Percentiles rank a stretch among this genome's conserved stretches.
Evolutionary conservation across 2,113 vertebrate species (phyloP).

Genomic region (Oreochromis aureus): DNA sequence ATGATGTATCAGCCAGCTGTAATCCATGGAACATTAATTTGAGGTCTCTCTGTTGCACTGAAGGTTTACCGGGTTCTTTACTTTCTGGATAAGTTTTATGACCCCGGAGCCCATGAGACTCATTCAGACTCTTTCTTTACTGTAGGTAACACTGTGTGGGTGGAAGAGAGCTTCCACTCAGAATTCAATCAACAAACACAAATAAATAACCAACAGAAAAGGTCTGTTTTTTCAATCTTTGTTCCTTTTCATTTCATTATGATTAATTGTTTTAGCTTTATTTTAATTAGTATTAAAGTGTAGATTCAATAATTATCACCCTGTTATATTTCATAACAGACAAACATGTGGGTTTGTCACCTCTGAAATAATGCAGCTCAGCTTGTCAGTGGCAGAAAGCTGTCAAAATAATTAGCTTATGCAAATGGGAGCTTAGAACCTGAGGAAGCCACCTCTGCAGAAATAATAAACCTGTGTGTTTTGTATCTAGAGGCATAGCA

Average conservation of each 20-base stretch:
- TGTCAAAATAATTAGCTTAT: slow-evolving; percentile 53
- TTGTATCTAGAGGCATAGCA: not conserved
- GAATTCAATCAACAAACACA: not conserved
- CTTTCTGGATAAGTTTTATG: slow-evolving; percentile 23
- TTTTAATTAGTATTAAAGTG: not conserved
- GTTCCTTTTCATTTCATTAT: not conserved
- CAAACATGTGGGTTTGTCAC: not conserved
- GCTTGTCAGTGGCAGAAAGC: not conserved
- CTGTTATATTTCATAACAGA: not conserved
- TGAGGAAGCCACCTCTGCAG: not conserved
- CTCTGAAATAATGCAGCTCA: slow-evolving; percentile 10
- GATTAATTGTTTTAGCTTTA: not conserved
- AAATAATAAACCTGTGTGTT: slow-evolving; percentile 16
- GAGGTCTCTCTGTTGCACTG: not conserved
- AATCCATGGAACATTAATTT: slow-evolving; percentile 11
- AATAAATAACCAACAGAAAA: not conserved
- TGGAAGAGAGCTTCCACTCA: not conserved
- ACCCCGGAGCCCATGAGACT: not conserved
- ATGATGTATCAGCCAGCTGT: not conserved
- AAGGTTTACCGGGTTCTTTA: slow-evolving; percentile 16
- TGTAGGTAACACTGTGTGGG: not conserved
- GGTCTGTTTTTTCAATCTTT: not conserved
- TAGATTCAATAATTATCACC: not conserved
- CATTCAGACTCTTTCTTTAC: not conserved
- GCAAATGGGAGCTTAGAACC: slow-evolving; percentile 20